Percentiles rank a stretch among this genome's conserved stretches.
Evolutionary conservation across 2,113 vertebrate genomes (phyloP).

Genomic region (Pandion haliaetus): DNA sequence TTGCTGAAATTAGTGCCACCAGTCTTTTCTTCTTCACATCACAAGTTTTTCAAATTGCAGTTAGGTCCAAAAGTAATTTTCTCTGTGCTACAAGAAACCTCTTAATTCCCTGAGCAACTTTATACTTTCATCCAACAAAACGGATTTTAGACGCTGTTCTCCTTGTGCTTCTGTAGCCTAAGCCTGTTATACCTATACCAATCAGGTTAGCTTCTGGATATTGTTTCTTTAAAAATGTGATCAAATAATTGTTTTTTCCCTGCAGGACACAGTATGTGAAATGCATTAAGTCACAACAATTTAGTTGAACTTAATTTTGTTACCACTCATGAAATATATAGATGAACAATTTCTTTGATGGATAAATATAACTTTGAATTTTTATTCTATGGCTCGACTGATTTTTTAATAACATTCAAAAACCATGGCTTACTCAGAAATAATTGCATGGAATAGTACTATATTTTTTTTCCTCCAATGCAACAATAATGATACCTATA

Average conservation of each 20-base stretch:
- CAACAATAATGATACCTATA: neutral
- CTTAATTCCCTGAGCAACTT: neutral
- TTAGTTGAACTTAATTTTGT: neutral
- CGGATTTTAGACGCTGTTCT: neutral
- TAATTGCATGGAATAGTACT: neutral
- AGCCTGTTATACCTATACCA: neutral
- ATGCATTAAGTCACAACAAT: neutral
- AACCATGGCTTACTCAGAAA: neutral
- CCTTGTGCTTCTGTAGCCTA: neutral
- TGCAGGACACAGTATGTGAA: neutral
- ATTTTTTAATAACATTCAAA: neutral
- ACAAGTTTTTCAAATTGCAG: neutral
- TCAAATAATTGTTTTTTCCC: neutral
- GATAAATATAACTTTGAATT: neutral
- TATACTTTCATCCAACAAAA: neutral
- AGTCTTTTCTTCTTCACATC: neutral
- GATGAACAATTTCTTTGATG: neutral
- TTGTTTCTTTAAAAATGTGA: neutral
- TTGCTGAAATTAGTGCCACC: neutral
- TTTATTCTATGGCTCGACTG: neutral
- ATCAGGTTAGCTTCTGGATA: neutral
- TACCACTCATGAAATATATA: neutral
- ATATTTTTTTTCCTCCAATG: neutral
- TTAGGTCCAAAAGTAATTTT: neutral
- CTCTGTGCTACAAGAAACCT: neutral